Conservation (phyloP, 2,888 invertebrate genomes). For the Coleophora flavipennella region DNA sequence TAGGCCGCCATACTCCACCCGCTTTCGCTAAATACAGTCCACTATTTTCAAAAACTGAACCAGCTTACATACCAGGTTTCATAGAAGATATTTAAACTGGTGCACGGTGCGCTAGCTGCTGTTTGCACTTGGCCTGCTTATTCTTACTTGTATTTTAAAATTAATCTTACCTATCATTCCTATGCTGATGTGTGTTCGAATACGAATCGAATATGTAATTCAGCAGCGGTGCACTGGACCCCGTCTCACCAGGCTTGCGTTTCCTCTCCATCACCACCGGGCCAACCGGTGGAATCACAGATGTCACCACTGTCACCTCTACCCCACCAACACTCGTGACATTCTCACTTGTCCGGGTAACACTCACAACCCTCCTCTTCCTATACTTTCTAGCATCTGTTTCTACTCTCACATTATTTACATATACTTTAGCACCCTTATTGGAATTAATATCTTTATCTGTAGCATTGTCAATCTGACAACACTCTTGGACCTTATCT, state of each 20-base stretch:
- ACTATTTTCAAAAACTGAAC: too few species aligned
- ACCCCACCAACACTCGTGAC: constrained; percentile 20
- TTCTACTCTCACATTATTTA: constrained; percentile 18
- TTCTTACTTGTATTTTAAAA: too few species aligned
- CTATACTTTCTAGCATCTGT: constrained; percentile 33
- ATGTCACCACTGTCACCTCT: constrained; percentile 21
- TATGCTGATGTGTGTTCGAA: constrained; percentile 57
- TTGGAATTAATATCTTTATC: constrained; percentile 18
- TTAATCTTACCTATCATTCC: constrained; percentile 52
- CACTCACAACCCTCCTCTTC: constrained; percentile 42
- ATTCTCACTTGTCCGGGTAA: constrained; percentile 26
- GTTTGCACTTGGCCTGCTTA: too few species aligned
- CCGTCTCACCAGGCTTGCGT: constrained; percentile 52
- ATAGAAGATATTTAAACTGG: too few species aligned
- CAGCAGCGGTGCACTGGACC: constrained; percentile 56
- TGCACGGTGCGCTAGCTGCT: too few species aligned
- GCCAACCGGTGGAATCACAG: constrained; percentile 25
- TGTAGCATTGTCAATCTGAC: constrained; percentile 18
- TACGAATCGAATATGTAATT: constrained; percentile 66
- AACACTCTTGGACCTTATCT: constrained; percentile 28
- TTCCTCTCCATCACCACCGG: constrained; percentile 37
- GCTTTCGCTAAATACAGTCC: too few species aligned
- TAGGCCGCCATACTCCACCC: too few species aligned
- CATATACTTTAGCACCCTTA: constrained; percentile 31
- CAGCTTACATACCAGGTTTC: too few species aligned